Evolutionary conservation across 2,113 vertebrate genomes (phyloP).

Genomic region (Podiceps cristatus): DNA sequence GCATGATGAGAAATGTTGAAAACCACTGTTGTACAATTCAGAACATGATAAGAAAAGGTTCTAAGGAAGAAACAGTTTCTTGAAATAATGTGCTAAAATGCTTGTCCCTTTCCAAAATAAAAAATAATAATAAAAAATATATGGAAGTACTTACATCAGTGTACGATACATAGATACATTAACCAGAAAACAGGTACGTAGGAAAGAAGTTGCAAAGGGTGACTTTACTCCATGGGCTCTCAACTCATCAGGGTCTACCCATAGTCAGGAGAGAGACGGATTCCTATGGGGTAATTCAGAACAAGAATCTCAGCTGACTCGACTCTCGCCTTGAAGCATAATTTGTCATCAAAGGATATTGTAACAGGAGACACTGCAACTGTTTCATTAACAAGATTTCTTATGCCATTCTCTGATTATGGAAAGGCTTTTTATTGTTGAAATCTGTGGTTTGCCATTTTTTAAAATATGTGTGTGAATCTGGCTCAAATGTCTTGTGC

Average conservation of each 20-base stretch:
- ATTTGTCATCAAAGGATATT: slow-evolving; percentile 51
- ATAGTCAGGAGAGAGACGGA: background rate
- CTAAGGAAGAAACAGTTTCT: background rate
- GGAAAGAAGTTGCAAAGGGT: background rate
- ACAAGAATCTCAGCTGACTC: slow-evolving; percentile 9
- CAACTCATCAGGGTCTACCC: background rate
- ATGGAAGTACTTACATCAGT: background rate
- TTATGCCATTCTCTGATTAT: slow-evolving; percentile 4
- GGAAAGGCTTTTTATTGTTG: background rate
- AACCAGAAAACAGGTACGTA: background rate
- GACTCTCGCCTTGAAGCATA: slow-evolving; percentile 35
- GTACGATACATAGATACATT: background rate
- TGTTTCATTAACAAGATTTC: slow-evolving; percentile 34
- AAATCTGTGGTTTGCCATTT: background rate
- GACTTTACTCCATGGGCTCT: background rate
- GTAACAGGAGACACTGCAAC: slow-evolving; percentile 22
- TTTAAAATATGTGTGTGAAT: background rate
- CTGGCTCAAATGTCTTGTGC: background rate
- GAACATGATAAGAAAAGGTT: background rate
- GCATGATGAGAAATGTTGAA: background rate
- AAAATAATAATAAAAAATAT: background rate
- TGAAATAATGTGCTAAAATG: background rate
- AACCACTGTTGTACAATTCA: background rate
- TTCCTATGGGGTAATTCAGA: slow-evolving; percentile 2
- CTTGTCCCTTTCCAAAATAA: background rate